Percentiles rank a stretch among this genome's conserved stretches.
These are phyloP conservation scores for Zosterops hypoxanthus DNA, from an alignment of 2,113 vertebrate genomes.

Conservation along the genomic window DNA sequence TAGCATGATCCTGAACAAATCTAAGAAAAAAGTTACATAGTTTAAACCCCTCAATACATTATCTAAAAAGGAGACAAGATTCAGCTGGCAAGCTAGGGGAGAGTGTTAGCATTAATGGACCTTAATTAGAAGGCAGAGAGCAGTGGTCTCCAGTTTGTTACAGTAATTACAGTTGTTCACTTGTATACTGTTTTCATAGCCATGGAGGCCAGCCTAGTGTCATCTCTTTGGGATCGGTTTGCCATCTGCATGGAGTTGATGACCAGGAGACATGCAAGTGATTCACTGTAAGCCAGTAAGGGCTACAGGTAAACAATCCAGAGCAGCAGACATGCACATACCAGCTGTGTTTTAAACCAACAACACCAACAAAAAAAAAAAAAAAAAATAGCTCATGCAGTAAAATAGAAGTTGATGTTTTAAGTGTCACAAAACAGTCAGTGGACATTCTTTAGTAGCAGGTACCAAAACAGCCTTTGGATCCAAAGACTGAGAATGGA, in stretches of 20 bases:
- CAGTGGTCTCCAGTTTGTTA: not conserved
- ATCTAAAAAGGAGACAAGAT: not conserved
- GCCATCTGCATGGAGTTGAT: not conserved
- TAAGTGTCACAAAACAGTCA: not conserved
- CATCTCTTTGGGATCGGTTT: not conserved
- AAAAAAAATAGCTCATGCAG: not conserved
- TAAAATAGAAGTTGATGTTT: not conserved
- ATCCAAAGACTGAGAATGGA: not conserved
- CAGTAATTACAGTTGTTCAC: not conserved
- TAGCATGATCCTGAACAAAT: slow-evolving; percentile 93
- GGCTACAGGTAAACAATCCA: not conserved
- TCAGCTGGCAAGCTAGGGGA: not conserved
- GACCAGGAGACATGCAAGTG: not conserved
- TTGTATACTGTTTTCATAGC: not conserved
- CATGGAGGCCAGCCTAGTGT: not conserved
- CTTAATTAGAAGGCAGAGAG: not conserved
- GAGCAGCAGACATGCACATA: not conserved
- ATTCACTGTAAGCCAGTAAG: not conserved
- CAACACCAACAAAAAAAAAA: not conserved
- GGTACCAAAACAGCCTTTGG: not conserved
- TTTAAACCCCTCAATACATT: not conserved
- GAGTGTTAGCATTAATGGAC: not conserved
- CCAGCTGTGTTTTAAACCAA: not conserved
- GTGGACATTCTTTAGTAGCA: not conserved
- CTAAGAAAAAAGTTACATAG: slow-evolving; percentile 62